phyloP scores from a whole-genome alignment of 2,888 invertebrate species.

The Amblyjoppa proteus region DNA sequence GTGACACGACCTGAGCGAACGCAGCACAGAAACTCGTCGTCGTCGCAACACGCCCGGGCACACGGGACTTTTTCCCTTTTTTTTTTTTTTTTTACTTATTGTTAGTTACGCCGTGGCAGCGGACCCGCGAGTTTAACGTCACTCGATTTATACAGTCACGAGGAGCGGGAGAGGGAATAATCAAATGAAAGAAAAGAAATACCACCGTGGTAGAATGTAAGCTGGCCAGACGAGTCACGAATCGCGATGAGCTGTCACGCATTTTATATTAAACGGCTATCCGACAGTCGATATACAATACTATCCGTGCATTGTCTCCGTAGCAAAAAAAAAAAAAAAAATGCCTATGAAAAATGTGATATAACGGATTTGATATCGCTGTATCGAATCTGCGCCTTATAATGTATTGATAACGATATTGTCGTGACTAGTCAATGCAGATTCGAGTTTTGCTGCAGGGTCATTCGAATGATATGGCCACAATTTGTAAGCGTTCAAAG shows the following conservation, averaged over 20 bases:
- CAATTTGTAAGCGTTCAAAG: no score
- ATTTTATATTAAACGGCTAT: slow-evolving; percentile 30
- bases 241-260: slow-evolving; percentile 29
- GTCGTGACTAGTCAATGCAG: no score
- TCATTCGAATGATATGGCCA: no score
- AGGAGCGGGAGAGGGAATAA: slow-evolving; percentile 13
- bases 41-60: slow-evolving; percentile 35
- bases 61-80: slow-evolving; percentile 22
- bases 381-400: not conserved
- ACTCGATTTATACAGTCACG: slow-evolving; percentile 52
- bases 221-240: slow-evolving; percentile 31
- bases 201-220: slow-evolving; percentile 14
- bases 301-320: not conserved
- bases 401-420: not conserved
- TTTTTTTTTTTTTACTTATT: slow-evolving; percentile 59
- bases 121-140: slow-evolving; percentile 58
- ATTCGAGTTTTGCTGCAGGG: no score
- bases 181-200: slow-evolving; percentile 26
- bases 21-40: slow-evolving; percentile 58
- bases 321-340: not conserved
- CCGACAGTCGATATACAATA: not conserved
- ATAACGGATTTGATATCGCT: not conserved
- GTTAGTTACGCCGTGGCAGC: slow-evolving; percentile 62
- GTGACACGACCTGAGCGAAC: slow-evolving; percentile 72
- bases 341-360: not conserved